phyloP scores from a whole-genome alignment of 2,888 invertebrate species.

The Acrobasis consociella region DNA sequence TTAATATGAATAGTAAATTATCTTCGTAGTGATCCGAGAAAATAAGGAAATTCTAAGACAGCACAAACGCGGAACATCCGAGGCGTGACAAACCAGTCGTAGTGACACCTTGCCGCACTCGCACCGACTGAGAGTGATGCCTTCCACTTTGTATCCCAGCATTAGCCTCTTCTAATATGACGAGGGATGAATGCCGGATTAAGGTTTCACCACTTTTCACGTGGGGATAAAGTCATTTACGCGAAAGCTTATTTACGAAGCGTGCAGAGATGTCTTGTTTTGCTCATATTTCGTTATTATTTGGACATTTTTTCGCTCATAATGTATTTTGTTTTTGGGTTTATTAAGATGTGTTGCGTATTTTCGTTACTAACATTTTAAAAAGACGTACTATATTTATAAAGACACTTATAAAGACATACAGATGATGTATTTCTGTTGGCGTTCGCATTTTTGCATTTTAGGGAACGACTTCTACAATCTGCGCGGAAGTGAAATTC shows the following conservation, averaged over 20 bases:
- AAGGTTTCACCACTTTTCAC: conserved; percentile 54
- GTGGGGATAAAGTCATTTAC: conserved; percentile 27
- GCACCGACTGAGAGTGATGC: conserved; percentile 51
- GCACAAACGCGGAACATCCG: not conserved
- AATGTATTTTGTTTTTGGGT: not conserved
- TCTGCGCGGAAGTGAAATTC: too few relatives aligned
- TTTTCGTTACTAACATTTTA: too few relatives aligned
- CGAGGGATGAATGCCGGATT: conserved; percentile 66
- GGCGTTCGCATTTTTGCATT: too few relatives aligned
- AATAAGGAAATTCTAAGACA: not conserved
- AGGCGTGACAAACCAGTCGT: not conserved
- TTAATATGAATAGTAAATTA: too few relatives aligned
- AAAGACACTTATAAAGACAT: too few relatives aligned
- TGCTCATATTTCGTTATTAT: conserved; percentile 12
- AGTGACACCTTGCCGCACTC: not conserved
- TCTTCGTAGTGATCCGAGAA: not conserved
- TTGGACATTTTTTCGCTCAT: conserved; percentile 10
- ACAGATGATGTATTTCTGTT: too few relatives aligned
- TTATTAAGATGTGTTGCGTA: not conserved
- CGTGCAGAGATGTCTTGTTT: conserved; percentile 17
- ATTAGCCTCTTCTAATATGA: conserved; percentile 69
- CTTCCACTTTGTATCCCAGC: conserved; percentile 58
- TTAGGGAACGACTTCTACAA: too few relatives aligned
- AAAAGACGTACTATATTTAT: too few relatives aligned
- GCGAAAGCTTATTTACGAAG: conserved; percentile 31